Conservation (phyloP, 2,888 invertebrate species). For the Catocala sponsa region DNA sequence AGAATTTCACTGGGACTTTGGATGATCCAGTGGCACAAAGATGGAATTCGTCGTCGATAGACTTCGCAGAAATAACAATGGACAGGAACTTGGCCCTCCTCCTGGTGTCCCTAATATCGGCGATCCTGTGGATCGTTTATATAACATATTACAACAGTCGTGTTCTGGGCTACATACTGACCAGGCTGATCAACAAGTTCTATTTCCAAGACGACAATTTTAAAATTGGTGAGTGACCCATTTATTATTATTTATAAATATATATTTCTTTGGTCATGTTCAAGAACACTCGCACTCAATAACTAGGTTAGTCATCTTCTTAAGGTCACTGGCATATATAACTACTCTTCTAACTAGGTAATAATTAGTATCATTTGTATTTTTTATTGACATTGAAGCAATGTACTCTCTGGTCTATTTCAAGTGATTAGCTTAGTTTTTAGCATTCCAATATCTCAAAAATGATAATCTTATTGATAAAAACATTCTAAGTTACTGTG, state of each 20-base stretch:
- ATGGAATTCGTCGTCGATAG: conserved; percentile 89
- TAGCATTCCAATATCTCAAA: conserved; percentile 8
- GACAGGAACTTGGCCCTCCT: conserved; percentile 93
- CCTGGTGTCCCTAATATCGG: conserved; percentile 93
- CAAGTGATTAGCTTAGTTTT: not conserved
- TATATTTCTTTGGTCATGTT: conserved; percentile 35
- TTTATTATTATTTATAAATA: conserved; percentile 28
- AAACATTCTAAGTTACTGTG: conserved; percentile 2
- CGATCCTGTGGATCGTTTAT: conserved; percentile 97
- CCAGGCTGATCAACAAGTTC: conserved; percentile 95
- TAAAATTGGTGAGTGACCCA: conserved; percentile 92
- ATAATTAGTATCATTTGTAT: not conserved
- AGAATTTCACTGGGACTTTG: conserved; percentile 68
- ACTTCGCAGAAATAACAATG: conserved; percentile 90
- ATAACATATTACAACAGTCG: conserved; percentile 98
- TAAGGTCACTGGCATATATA: conserved; percentile 7
- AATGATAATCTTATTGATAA: conserved; percentile 37
- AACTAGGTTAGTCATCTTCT: conserved; percentile 13
- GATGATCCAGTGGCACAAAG: conserved; percentile 76
- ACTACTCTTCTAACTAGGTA: not conserved
- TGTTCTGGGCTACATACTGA: conserved; percentile 96
- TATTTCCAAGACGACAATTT: conserved; percentile 95
- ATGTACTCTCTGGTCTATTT: not conserved
- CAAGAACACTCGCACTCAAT: conserved; percentile 26
- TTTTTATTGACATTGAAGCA: not conserved